Evolutionary conservation across 2,113 vertebrate species (phyloP).

Genomic region (Vidua macroura): DNA sequence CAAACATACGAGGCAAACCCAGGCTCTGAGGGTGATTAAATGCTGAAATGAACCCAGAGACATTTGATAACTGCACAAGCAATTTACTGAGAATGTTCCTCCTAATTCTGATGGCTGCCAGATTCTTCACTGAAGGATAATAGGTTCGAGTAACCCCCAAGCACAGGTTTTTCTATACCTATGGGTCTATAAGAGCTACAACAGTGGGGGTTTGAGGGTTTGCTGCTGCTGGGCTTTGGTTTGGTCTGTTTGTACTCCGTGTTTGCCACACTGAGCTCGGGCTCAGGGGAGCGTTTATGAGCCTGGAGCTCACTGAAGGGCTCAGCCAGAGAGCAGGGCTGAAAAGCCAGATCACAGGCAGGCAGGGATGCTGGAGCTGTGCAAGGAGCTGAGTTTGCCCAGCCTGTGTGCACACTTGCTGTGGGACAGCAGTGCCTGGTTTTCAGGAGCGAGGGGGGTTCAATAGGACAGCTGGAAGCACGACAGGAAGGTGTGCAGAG

Average conservation of each 20-base stretch:
- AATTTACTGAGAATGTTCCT: background rate
- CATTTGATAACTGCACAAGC: background rate
- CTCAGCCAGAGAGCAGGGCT: background rate
- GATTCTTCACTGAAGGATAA: background rate
- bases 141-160: background rate
- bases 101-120: background rate
- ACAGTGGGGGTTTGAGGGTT: background rate
- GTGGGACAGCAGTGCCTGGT: background rate
- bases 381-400: background rate
- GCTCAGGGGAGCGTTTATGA: background rate
- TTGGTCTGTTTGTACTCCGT: background rate
- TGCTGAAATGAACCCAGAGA: conserved; percentile 43
- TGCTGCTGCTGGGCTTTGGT: background rate
- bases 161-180: background rate
- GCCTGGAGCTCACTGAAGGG: background rate
- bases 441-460: background rate
- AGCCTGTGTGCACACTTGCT: no score
- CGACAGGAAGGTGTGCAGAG: background rate
- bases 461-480: background rate
- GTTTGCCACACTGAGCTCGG: background rate
- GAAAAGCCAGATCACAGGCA: background rate
- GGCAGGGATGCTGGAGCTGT: background rate
- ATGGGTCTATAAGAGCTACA: background rate
- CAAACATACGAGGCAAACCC: background rate
- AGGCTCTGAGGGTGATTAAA: conserved; percentile 27